Evolutionary conservation across 2,888 invertebrate genomes (phyloP).

Genomic region (Flexamia atlantica): DNA sequence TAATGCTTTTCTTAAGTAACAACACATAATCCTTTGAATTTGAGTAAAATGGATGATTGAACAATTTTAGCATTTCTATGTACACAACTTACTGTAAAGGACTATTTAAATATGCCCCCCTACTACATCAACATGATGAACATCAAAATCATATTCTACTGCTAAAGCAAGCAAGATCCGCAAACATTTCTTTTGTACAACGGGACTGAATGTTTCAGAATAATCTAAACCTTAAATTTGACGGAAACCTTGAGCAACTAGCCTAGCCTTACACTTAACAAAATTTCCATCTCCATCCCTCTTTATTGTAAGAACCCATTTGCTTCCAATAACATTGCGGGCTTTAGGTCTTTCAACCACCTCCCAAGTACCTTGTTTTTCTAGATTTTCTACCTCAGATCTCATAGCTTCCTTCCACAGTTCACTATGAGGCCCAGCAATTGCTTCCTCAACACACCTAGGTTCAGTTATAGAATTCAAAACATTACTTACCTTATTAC

Average conservation of each 20-base stretch:
- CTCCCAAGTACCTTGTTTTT: background rate
- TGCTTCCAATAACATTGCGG: background rate
- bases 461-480: too few species aligned
- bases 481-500: too few species aligned
- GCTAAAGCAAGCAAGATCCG: constrained; percentile 1
- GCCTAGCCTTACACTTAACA: background rate
- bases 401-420: too few species aligned
- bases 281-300: constrained; percentile 4
- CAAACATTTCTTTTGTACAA: constrained; percentile 17
- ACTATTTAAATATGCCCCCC: constrained; percentile 17
- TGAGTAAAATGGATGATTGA: background rate
- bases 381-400: background rate
- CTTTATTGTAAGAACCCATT: background rate
- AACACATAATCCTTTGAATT: background rate
- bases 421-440: background rate
- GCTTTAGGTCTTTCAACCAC: background rate
- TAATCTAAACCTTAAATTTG: background rate
- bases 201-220: background rate
- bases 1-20: background rate
- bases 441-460: background rate
- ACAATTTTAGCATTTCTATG: background rate
- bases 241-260: background rate
- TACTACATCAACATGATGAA: constrained; percentile 4
- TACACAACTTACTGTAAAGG: background rate
- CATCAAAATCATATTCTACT: background rate